Conservation (phyloP, 2,888 invertebrate genomes). For the Marasmarcha lunaedactyla region DNA sequence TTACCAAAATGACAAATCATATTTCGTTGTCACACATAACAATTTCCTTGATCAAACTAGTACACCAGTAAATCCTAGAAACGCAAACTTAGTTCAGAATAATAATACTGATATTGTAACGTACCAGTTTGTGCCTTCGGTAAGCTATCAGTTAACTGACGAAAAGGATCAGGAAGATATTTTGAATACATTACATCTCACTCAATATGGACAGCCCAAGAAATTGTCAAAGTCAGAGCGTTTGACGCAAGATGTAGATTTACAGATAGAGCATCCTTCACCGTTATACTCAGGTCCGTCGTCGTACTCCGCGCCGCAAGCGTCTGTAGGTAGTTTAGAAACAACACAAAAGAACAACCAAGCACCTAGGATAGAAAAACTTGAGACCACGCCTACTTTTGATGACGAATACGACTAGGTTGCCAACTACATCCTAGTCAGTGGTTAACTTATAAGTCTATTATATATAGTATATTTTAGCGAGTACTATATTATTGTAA, state of each 20-base stretch:
- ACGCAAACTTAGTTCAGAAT: constrained; percentile 20
- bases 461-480: too few species aligned
- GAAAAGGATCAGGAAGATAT: constrained; percentile 44
- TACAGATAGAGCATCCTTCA: constrained; percentile 31
- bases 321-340: constrained; percentile 43
- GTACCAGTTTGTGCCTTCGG: constrained; percentile 47
- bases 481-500: too few species aligned
- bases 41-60: constrained; percentile 20
- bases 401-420: too few species aligned
- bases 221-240: constrained; percentile 21
- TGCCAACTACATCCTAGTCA: too few species aligned
- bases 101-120: constrained; percentile 26
- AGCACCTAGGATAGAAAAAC: constrained; percentile 42
- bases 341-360: constrained; percentile 25
- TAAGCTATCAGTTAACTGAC: constrained; percentile 43
- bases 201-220: constrained; percentile 39
- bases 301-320: constrained; percentile 55
- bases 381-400: too few species aligned
- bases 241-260: constrained; percentile 33
- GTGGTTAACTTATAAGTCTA: too few species aligned
- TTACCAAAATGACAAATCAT: constrained; percentile 54
- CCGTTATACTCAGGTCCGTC: constrained; percentile 46
- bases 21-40: constrained; percentile 43
- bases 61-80: constrained; percentile 17
- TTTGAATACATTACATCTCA: constrained; percentile 38